phyloP scores from a whole-genome alignment of 2,888 invertebrate genomes.

The Myopa tessellatipennis region DNA sequence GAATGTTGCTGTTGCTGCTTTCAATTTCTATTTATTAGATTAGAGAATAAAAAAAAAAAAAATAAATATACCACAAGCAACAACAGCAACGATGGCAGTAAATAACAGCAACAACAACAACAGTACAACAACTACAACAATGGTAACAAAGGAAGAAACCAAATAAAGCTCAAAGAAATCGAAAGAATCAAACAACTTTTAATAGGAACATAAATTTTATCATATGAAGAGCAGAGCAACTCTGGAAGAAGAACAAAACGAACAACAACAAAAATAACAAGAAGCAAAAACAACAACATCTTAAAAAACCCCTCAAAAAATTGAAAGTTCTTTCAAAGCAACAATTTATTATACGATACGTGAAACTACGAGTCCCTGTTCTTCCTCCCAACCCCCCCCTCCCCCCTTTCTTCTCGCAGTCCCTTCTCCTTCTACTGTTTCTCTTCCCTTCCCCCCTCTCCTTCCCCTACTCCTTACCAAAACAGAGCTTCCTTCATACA shows the following conservation, averaged over 20 bases:
- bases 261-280: not conserved
- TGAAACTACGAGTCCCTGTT: not conserved
- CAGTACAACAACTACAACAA: not conserved
- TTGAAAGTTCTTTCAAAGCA: not conserved
- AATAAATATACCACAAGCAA: not conserved
- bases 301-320: not conserved
- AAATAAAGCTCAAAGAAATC: not conserved
- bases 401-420: too few relatives aligned
- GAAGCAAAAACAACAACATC: not conserved
- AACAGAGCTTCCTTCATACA: too few relatives aligned
- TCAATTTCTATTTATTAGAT: slow-evolving; percentile 7
- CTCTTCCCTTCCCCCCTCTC: too few relatives aligned
- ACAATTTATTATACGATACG: not conserved
- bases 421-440: too few relatives aligned
- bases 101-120: not conserved
- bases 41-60: not conserved
- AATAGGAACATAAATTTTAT: not conserved
- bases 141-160: not conserved
- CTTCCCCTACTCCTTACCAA: too few relatives aligned
- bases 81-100: not conserved
- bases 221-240: not conserved
- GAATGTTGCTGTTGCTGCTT: not conserved
- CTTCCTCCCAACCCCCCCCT: too few relatives aligned
- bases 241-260: not conserved
- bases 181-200: not conserved